Percentiles rank a stretch among this genome's conserved stretches.
phyloP scores from a whole-genome alignment of 2,113 vertebrate genomes.

The Lanius collurio region DNA sequence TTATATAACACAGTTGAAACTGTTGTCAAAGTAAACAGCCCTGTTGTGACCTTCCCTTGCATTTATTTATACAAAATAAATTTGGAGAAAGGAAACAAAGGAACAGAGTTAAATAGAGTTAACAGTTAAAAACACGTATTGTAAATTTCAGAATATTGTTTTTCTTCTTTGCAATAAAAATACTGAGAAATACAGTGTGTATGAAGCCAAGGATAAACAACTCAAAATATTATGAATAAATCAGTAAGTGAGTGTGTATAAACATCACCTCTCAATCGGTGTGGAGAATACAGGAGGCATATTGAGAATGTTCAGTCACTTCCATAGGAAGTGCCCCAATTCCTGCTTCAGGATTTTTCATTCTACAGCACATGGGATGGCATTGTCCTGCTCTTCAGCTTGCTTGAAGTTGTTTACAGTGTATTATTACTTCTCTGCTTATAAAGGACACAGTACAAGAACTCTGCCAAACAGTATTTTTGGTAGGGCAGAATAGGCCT shows the following conservation, averaged over 20 bases:
- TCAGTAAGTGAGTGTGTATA: not conserved
- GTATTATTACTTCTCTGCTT: not conserved
- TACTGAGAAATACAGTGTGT: not conserved
- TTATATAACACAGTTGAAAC: not conserved
- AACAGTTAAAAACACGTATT: not conserved
- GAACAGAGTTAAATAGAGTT: not conserved
- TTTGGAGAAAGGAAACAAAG: not conserved
- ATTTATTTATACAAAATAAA: not conserved
- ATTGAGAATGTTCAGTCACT: not conserved
- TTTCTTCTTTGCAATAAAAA: not conserved
- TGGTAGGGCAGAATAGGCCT: not conserved
- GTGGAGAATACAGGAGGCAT: not conserved
- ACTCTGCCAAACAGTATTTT: not conserved
- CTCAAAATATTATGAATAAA: not conserved
- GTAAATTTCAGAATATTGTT: not conserved
- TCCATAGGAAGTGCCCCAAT: not conserved
- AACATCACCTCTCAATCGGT: not conserved
- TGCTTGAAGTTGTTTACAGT: not conserved
- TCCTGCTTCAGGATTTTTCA: not conserved
- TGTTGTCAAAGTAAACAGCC: not conserved
- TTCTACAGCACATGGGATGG: not conserved
- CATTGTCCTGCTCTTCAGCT: not conserved
- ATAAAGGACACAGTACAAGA: not conserved
- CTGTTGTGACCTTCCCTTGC: not conserved
- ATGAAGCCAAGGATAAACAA: not conserved